Evolutionary conservation across 2,888 invertebrate genomes (phyloP), one percentile per base, ranked within the genome.

Genomic region (Chrysodeixis includens): DNA sequence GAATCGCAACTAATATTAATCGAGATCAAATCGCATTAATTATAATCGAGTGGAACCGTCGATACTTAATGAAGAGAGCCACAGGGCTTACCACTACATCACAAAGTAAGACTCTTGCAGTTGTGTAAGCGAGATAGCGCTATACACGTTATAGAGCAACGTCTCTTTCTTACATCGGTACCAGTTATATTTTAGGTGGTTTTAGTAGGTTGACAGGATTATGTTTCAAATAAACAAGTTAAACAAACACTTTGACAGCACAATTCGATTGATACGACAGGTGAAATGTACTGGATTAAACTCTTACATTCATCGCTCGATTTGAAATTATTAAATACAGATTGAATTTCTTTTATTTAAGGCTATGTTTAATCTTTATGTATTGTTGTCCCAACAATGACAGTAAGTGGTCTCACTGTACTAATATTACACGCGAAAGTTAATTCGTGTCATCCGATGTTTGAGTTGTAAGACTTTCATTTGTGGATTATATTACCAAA

Each of bases 21-120:
- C 68, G 71, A 78, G 75, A 83, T 79, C 69, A 64, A 81, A 83
- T 78, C 76, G 73, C 66, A 80, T 78, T 80, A 77, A 81, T 81
- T 83, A 79, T 71, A 59, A 76, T 78, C 59, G 71, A 82, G 71
- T 66, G 71, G 73, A 76, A 76, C 76, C 76, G 75, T 77, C 78
- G 75, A 74, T 76, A 74, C 65, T 72, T 71, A 62, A 71, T 80
- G 72, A 68, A 75, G 71, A 74, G 64, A 63, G 69, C 66, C 62
- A 26, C 26, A 26, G 26, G 26, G 26, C 26, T 6, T 26, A 26
- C 26, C 6, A 26, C 6, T 26, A 26, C 6, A n/a, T 26, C 26
- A 4, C 6, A 26, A 6, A 26, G 26, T 26, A 26, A 26, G 2
- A 26, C 6, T 26, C 2, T 26, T 2, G 26, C 6, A 26, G 6